Conservation (phyloP, 2,113 vertebrate species). For the Hyperopisus bebe region DNA sequence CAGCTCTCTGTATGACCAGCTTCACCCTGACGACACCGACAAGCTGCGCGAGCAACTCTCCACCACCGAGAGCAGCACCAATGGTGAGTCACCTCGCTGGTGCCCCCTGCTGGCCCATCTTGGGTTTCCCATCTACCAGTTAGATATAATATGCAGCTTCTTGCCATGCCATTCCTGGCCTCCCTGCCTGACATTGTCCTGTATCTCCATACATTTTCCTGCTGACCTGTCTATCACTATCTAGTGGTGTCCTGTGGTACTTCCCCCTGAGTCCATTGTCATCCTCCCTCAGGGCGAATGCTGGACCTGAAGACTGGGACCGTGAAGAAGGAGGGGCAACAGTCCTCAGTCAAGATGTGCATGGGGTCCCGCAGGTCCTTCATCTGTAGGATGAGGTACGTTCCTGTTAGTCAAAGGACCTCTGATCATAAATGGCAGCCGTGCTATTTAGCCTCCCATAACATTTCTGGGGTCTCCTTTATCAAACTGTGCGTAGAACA, state of each 20-base stretch:
- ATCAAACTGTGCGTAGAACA: not conserved
- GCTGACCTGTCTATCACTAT: not conserved
- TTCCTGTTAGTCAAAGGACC: not conserved
- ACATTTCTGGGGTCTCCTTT: not conserved
- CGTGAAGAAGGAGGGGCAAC: conserved; percentile 94
- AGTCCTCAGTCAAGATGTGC: conserved; percentile 87
- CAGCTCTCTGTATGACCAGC: conserved; percentile 87
- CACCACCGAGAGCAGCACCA: conserved; percentile 80
- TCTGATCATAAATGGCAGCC: not conserved
- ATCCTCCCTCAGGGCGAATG: conserved; percentile 70
- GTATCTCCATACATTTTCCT: not conserved
- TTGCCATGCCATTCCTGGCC: not conserved
- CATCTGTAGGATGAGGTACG: conserved; percentile 95
- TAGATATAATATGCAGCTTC: not conserved
- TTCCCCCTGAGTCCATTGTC: not conserved
- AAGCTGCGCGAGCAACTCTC: conserved; percentile 94
- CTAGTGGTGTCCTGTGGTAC: not conserved
- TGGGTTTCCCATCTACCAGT: not conserved
- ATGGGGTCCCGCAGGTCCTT: conserved; percentile 93
- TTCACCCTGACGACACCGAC: conserved; percentile 88
- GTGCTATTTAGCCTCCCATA: not conserved
- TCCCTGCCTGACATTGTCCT: not conserved
- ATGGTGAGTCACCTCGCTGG: conserved; percentile 56
- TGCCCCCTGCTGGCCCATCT: not conserved
- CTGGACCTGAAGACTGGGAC: conserved; percentile 93